Evolutionary conservation across 2,113 vertebrate genomes (phyloP).

Genomic region (Notothenia coriiceps): DNA sequence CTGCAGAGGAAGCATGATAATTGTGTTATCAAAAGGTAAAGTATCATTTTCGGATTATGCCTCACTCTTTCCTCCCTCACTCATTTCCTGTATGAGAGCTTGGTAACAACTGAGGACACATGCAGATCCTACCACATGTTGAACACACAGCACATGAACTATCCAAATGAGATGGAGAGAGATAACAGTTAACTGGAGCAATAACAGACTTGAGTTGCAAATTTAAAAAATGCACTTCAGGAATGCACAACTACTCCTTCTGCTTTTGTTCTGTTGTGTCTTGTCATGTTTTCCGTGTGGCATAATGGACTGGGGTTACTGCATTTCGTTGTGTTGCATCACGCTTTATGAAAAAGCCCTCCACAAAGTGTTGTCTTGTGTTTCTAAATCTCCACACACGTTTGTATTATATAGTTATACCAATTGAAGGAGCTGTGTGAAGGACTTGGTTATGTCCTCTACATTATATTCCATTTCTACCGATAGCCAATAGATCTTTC

Average conservation of each 20-base stretch:
- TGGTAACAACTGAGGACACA: neutral
- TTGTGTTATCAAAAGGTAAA: neutral
- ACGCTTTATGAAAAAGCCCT: neutral
- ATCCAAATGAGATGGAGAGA: neutral
- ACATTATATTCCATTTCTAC: too few species aligned
- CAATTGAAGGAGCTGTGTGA: too few species aligned
- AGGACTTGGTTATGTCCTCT: too few species aligned
- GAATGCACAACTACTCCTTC: too few species aligned
- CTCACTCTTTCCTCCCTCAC: neutral
- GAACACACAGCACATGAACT: neutral
- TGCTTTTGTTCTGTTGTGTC: too few species aligned
- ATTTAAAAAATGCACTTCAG: too few species aligned
- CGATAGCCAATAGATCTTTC: too few species aligned
- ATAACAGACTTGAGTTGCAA: neutral
- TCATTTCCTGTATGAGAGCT: neutral
- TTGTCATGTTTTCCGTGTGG: too few species aligned
- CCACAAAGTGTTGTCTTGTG: neutral
- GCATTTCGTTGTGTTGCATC: too few species aligned
- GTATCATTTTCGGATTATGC: neutral
- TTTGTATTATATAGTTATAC: neutral
- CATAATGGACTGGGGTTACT: too few species aligned
- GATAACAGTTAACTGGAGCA: constrained; percentile 1
- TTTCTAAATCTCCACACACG: neutral
- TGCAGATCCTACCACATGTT: neutral
- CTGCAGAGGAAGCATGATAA: neutral